Evolutionary conservation across 2,113 vertebrate genomes (phyloP), one percentile per base, ranked within the genome.

Genomic region (Bothrops jararaca): DNA sequence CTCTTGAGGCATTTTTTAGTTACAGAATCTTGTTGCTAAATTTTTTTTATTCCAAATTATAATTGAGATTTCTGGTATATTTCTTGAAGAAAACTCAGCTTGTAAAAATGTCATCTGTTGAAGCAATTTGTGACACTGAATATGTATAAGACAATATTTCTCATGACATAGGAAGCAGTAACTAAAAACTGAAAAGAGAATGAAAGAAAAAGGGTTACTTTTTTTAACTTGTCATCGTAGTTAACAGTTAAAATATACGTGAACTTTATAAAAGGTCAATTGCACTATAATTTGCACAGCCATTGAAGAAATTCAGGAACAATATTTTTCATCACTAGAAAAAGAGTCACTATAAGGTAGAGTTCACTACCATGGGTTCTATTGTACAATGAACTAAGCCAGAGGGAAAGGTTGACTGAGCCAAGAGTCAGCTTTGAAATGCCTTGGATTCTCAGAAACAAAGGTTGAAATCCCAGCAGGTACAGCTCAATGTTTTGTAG

Each of bases 391-490:
- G 94, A 96, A 94, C 89, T 91, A 95, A 95, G 95, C 93, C 94
- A 94, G 96, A 97, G 94, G 94, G 92, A 74, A 86, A 94, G 90
- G 87, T 89, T 96, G 92, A 96, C 95, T 91, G 95, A 94, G 95
- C 54, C 94, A 94, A 93, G 93, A 80, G 95, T 69, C 92, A 87
- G 52, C 95, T 96, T 96, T 96, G 97, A 96, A 96, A 95, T 91
- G 95, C 54, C 87, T 86, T 90, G 93, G 93, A 23, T 29, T 90
- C 88, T 74, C 96, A 94, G 94, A 96, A 97, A 96, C 94, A 96
- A 97, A 96, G 95, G 93, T 93, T 97, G 94, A 93, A 96, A 95
- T 95, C 95, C 92, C 95, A 96, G 92, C 96, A 95, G 95, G 91
- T 45, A 9, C 94, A 94, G 56, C 90, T 95, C 95, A 96, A 92